These are phyloP conservation scores for Drosophila takahashii DNA, from an alignment of 1,140 invertebrate species.

Conservation along the genomic window DNA sequence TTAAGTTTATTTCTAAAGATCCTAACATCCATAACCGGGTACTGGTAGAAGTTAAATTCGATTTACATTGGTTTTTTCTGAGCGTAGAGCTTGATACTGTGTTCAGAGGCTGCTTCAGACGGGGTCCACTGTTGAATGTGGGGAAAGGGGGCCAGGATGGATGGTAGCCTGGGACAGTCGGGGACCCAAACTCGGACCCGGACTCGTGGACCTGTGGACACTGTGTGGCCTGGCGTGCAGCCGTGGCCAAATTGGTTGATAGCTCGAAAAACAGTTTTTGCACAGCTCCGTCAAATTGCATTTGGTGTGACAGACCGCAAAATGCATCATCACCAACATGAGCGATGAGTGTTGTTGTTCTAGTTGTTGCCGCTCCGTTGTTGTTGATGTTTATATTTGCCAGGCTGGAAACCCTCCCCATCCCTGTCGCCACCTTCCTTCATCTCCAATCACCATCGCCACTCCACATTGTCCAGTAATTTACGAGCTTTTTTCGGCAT, in stretches of 20 bases:
- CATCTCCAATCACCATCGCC: conserved; percentile 25
- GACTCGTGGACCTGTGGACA: conserved; percentile 37
- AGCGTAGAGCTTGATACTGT: conserved; percentile 49
- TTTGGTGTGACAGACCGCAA: conserved; percentile 84
- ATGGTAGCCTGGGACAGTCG: conserved; percentile 4
- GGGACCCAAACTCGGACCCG: neutral
- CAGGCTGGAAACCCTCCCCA: conserved; percentile 22
- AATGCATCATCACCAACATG: conserved; percentile 85
- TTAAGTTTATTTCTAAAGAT: neutral
- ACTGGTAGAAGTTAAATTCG: neutral
- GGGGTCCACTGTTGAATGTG: neutral
- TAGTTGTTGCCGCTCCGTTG: conserved; percentile 39
- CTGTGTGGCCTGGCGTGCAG: conserved; percentile 62
- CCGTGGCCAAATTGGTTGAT: conserved; percentile 84
- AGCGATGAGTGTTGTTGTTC: conserved; percentile 80
- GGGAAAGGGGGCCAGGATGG: neutral
- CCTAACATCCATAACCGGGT: neutral
- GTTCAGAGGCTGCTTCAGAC: conserved; percentile 55
- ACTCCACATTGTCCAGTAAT: conserved; percentile 75
- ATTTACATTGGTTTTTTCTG: too few relatives aligned
- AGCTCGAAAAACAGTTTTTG: conserved; percentile 84
- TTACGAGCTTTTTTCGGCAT: conserved; percentile 77
- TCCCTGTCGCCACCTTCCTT: conserved; percentile 2
- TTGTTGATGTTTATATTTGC: conserved; percentile 83
- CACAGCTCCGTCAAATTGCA: conserved; percentile 84